These are phyloP conservation scores for Cotesia chilonis DNA, from an alignment of 1,140 invertebrate genomes.

Conservation along the genomic window DNA sequence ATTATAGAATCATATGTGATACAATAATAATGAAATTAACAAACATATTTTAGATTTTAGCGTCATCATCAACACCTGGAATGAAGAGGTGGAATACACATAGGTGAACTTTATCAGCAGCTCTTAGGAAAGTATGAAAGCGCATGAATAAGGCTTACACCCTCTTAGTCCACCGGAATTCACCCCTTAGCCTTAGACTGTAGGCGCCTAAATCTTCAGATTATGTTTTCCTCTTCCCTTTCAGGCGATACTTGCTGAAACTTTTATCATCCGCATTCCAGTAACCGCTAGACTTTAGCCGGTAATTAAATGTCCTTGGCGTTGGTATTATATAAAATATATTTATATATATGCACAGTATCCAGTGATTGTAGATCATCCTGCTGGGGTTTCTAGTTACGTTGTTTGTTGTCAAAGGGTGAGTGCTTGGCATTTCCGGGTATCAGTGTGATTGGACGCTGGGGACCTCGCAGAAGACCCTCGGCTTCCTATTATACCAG, in stretches of 20 bases:
- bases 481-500: conserved; percentile 21
- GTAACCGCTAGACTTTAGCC: not conserved
- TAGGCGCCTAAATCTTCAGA: not conserved
- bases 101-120: conserved; percentile 18
- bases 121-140: conserved; percentile 17
- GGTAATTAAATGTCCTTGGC: too few relatives aligned
- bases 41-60: not conserved
- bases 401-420: conserved; percentile 1
- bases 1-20: too few relatives aligned
- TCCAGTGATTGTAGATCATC: too few relatives aligned
- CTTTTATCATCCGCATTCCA: too few relatives aligned
- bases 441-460: conserved; percentile 15
- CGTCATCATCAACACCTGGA: not conserved
- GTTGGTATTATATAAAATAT: too few relatives aligned
- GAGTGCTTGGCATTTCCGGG: conserved; percentile 16
- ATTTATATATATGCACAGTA: too few relatives aligned
- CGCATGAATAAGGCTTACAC: not conserved
- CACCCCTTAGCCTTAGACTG: too few relatives aligned
- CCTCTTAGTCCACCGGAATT: too few relatives aligned
- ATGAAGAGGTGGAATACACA: conserved; percentile 9
- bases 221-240: too few relatives aligned
- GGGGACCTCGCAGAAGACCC: conserved; percentile 21
- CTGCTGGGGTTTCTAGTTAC: not conserved
- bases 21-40: too few relatives aligned
- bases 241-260: too few relatives aligned